Base-by-base conservation (phyloP, 1,140 invertebrate species). In the Antheraea mylitta region DNA sequence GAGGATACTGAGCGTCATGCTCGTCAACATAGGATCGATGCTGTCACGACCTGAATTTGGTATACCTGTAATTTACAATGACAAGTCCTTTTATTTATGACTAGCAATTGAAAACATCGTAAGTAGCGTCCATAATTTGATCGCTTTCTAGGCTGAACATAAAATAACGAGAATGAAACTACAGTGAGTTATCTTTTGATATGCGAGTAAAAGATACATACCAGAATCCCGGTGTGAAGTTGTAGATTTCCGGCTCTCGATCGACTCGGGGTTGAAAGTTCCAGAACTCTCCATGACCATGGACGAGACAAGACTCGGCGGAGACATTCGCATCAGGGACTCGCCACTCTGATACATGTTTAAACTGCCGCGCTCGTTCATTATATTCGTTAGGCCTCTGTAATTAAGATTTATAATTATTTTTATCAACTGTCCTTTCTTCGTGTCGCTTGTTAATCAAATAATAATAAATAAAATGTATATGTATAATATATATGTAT, bases 1-100 rank as follows among this genome's bases (percentile, higher is more conserved):
- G 37, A 93, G 77, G 64, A 93, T 92, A 62, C 90, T 92, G 36
- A 89, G 84, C 0, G 90, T 92, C 91, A 93, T 93, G 64, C 90
- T 92, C 13, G 88, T 89, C 81, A 89, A 85, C 82, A 93, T 89
- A 22, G 89, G 90, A 70, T 92, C 88, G 53, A 89, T 78, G 64
- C 90, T 92, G 10, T 90, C 82, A 0, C 90, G 85, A 9, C 83
- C 85, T 71, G 82, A 77, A n/a, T 69, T 70, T 63, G 87, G 81
- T 66, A 81, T 42, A 64, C 83, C 88, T 89, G 75, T 7, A 81
- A 80, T 10, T 22, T 53, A 53, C 16, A 42, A 42, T 11, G 13
- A 53, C 16, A 53, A n/a, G 5, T 16, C 45, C 45, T 53, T 10
- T 53, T 53, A 16, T 3, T 7, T 42, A 42, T 9, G 38, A 16